Percentiles rank a stretch among this genome's conserved stretches.
phyloP scores from a whole-genome alignment of 2,797 vertebrate genomes.

The Brachymystax lenok region DNA sequence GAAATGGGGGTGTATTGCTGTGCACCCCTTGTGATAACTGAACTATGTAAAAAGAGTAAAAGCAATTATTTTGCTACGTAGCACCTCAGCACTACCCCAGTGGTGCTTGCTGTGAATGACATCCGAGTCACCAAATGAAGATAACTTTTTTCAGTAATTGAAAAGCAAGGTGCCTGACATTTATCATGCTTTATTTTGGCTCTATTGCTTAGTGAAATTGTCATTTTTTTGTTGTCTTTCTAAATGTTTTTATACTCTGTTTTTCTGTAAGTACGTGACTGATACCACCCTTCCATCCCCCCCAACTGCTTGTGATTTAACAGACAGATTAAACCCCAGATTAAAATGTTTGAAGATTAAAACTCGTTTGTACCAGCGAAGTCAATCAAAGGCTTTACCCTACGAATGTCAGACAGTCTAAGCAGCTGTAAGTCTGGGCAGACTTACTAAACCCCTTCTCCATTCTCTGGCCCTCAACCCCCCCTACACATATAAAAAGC shows the following conservation, averaged over 20 bases:
- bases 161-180: constrained; percentile 41
- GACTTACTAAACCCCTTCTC: constrained; percentile 61
- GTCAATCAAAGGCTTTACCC: constrained; percentile 72
- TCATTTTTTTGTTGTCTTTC: constrained; percentile 46
- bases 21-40: constrained; percentile 35
- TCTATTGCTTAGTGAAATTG: constrained; percentile 44
- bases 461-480: constrained; percentile 44
- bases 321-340: constrained; percentile 69
- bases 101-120: constrained; percentile 71
- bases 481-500: constrained; percentile 9
- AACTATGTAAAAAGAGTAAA: constrained; percentile 34
- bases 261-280: constrained; percentile 58
- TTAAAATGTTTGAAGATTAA: constrained; percentile 80
- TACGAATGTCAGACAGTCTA: constrained; percentile 73
- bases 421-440: constrained; percentile 68
- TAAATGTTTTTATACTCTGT: constrained; percentile 50
- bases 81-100: constrained; percentile 59
- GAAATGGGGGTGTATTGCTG: constrained; percentile 44
- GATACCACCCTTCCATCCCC: constrained; percentile 51
- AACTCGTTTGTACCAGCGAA: constrained; percentile 67
- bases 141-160: constrained; percentile 50
- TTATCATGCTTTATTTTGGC: constrained; percentile 62
- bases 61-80: constrained; percentile 53
- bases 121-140: constrained; percentile 66
- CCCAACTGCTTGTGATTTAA: constrained; percentile 63